Percentiles rank a stretch among this genome's conserved stretches.
phyloP scores from a whole-genome alignment of 2,888 invertebrate genomes.

The Leptinotarsa haldemani region DNA sequence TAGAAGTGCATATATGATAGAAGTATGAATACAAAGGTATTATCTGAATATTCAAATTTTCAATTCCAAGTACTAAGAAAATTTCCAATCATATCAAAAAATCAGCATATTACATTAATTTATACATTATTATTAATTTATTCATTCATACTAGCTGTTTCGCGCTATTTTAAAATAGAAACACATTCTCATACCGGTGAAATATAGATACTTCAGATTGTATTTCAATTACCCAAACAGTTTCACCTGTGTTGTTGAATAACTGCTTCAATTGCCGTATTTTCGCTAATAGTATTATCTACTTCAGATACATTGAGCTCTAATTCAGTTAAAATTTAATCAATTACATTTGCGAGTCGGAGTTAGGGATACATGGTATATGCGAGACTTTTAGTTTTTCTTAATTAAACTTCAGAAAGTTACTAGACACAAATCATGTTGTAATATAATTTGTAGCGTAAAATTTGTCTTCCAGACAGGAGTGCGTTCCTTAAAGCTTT shows the following conservation, averaged over 20 bases:
- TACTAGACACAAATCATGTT: constrained; percentile 29
- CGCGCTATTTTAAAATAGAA: too few species aligned
- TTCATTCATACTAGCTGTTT: too few species aligned
- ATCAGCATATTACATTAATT: too few species aligned
- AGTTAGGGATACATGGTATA: background rate
- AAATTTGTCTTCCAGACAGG: constrained; percentile 28
- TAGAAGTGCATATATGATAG: too few species aligned
- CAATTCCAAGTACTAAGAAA: too few species aligned
- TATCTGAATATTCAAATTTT: too few species aligned
- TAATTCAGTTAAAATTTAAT: constrained; percentile 7
- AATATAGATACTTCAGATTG: too few species aligned
- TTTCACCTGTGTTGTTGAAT: background rate
- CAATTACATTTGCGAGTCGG: background rate
- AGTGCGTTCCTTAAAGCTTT: constrained; percentile 35
- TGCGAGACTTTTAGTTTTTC: constrained; percentile 22
- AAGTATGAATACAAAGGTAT: too few species aligned
- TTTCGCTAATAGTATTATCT: background rate
- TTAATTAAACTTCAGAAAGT: constrained; percentile 24
- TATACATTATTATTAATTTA: too few species aligned
- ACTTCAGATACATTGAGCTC: background rate
- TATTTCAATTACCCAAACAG: too few species aligned
- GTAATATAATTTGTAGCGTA: constrained; percentile 31
- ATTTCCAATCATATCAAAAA: too few species aligned
- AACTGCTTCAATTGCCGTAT: background rate
- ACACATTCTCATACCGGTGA: too few species aligned